Base-by-base conservation (phyloP, 2,888 invertebrate species). In the Rhimphoctona megacephalus region DNA sequence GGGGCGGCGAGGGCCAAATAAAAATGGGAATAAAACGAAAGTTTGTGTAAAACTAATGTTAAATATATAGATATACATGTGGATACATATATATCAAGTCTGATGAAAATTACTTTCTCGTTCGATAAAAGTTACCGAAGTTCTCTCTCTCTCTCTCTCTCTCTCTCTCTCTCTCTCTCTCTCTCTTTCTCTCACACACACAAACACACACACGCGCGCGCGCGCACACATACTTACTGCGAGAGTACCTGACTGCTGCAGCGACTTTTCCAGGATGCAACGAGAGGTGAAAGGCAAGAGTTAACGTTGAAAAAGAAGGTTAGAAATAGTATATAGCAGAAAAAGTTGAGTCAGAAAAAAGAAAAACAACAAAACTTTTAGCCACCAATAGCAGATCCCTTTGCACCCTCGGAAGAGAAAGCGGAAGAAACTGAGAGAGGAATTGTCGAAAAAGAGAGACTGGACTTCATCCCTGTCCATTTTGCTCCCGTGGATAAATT, bases 41-140 rank as follows among this genome's bases (percentile, higher is more conserved):
- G 74, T 78, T 69, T 79, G 67, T 64, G 72, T 25, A 79, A 36
- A 79, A 54, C 67, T 67, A 79, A 77, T 74, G 33, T 43, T 19
- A 61, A 11, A 46, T 39, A 70, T 30, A 64, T 36, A 73, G 25
- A 61, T 19, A 46, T 61, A 76, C 36, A 57, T 14, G 22, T 9
- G 6, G 39, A 25, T 69, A 67, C 46, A 70, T 66, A 57, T 79
- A 64, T 64, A 72, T 19, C 17, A 33, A 43, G 67, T 54, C 70
- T 54, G 80, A 85, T 85, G 64, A 83, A 85, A 83, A 85, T 85
- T 83, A 86, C 80, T 86, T 86, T 86, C 80, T 80, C 70, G 74
- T 83, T 83, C 76, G 86, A 83, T 83, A 83, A 83, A 86, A 86
- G 86, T 86, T 84, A 87, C 81, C 61, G 83, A 86, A 87, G 86